Base-by-base conservation (phyloP, 2,113 vertebrate species). In the Corydoras maculifer region DNA sequence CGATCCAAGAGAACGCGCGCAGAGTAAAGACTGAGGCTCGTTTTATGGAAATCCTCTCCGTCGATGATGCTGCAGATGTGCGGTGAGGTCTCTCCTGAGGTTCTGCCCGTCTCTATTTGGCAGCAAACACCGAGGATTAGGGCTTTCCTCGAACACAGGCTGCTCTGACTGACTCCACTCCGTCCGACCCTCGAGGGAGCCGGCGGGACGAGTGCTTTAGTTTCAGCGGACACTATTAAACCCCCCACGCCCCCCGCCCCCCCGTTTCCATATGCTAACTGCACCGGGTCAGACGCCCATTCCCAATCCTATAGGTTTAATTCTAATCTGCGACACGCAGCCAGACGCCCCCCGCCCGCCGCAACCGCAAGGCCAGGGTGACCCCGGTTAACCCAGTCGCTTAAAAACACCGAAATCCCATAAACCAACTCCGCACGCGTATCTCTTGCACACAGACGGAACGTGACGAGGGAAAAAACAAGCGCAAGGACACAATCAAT, bases 271-370 rank as follows among this genome's bases (percentile, higher is more conserved):
- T 43, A 5, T 43, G 35, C 35, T 13, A 5, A 14, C 29, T 76
- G 51, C 65, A 14, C 64, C 4, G 30, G 66, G 72, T 67, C 62
- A 76, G 70, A 48, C 58, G 59, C 63, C 43, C 74, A 76, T 74
- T 74, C 74, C 68, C 62, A 31, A 65, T 18, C 30, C 58, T 65
- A 74, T 69, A 77, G 66, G 55, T 35, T 13, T 25, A 25, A 31
- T 69, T 35, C 58, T 81, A 78, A 81, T 81, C 79, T 72, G 43
- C 32, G 10, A 73, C 49, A 62, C 57, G 65, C 79, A 80, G 70
- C 30, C 58, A 59, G 61, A 61, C 55, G 18, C 18, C 62, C 32
- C 64, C 50, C 58, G 54, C 54, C 67, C 57, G 35, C 49, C 53
- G 15, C 6, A 11, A 10, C 55, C 32, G 50, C 55, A 50, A 31